phyloP scores from a whole-genome alignment of 2,797 vertebrate genomes.

The Malurus leucopterus region DNA sequence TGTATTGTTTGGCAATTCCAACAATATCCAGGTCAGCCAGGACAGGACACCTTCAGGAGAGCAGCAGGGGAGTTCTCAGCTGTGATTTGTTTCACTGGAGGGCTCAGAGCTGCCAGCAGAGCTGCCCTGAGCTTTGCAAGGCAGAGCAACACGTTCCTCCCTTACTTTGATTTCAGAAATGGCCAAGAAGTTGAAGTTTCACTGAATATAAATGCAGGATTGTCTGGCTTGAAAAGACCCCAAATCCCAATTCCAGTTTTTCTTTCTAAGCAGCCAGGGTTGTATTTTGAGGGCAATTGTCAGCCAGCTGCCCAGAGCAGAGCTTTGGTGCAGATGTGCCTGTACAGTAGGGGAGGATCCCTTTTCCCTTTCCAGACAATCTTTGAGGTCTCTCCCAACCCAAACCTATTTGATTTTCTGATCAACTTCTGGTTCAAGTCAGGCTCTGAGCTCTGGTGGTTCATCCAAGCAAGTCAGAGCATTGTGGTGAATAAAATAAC shows the following conservation, averaged over 20 bases:
- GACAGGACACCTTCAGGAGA: conserved; percentile 84
- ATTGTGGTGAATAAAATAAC: background rate
- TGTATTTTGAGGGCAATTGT: background rate
- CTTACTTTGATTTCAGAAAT: background rate
- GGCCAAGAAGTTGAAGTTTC: background rate
- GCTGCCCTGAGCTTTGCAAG: background rate
- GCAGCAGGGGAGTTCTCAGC: background rate
- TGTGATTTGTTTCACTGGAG: background rate
- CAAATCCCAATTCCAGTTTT: background rate
- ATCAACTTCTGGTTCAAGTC: background rate
- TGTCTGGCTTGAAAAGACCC: background rate
- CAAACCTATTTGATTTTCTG: background rate
- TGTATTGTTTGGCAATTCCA: conserved; percentile 87
- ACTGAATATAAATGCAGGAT: background rate
- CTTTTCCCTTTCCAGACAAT: background rate
- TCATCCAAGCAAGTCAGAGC: background rate
- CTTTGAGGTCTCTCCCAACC: background rate
- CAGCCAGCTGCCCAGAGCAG: background rate
- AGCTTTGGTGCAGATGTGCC: background rate
- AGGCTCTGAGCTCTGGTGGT: background rate
- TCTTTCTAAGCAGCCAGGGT: background rate
- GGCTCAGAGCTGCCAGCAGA: background rate
- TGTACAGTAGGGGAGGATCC: background rate
- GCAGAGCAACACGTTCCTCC: background rate
- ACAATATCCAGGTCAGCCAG: conserved; percentile 86